Evolutionary conservation across 2,797 vertebrate species (phyloP).

Genomic region (Schizothorax lantsangensis): DNA sequence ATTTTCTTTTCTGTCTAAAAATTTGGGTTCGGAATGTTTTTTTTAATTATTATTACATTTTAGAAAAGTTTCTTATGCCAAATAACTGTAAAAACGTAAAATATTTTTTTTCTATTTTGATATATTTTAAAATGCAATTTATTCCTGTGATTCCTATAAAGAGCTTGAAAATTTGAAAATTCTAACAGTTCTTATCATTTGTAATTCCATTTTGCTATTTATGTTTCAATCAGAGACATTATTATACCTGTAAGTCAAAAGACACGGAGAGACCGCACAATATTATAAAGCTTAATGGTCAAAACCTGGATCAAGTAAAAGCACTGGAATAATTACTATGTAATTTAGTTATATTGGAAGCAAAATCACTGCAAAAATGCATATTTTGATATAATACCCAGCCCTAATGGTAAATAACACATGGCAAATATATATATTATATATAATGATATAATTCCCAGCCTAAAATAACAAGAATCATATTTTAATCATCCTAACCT

Average conservation of each 20-base stretch:
- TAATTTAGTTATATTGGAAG: background rate
- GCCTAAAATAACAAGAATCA: background rate
- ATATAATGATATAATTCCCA: background rate
- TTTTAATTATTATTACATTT: background rate
- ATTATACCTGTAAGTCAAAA: background rate
- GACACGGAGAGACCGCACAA: background rate
- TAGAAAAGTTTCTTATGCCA: background rate
- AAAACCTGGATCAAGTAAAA: background rate
- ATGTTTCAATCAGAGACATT: background rate
- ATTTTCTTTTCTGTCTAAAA: background rate
- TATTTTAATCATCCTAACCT: slow-evolving; percentile 56
- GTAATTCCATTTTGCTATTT: background rate
- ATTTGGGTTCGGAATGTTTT: background rate
- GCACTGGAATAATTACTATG: background rate
- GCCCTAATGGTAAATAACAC: background rate
- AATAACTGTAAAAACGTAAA: background rate
- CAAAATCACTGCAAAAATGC: background rate
- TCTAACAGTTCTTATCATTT: background rate
- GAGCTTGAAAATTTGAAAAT: background rate
- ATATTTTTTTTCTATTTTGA: background rate
- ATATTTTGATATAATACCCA: background rate
- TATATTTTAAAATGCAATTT: background rate
- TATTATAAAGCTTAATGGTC: background rate
- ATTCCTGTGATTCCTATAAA: background rate
- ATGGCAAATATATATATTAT: no score